Base-by-base conservation (phyloP, 2,797 vertebrate species). In the Notolepis coatsorum region DNA sequence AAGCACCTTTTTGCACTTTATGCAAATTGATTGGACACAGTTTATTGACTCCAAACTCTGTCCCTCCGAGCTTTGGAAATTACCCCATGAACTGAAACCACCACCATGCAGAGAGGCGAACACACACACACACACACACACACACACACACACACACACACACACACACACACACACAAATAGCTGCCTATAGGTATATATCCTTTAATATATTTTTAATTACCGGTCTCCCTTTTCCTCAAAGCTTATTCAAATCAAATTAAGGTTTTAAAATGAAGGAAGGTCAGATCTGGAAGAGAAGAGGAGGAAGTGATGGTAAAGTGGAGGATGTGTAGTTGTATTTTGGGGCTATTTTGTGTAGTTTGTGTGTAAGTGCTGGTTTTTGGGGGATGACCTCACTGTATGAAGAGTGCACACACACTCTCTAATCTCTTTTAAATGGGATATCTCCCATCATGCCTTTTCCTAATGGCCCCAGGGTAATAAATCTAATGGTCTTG, bases 351-450 rank as follows among this genome's bases (percentile, higher is more conserved):
- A 41, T 81, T 75, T 74, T 59, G 39, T 68, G 66, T 50, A 65
- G 71, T 80, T 75, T 77, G 64, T n/a, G 59, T 81, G 65, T 74
- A 54, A 50, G 55, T 71, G 79, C 49, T 73, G 58, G 42, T 64
- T 72, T 88, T 80, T 77, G 75, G 66, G 64, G 64, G 54, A 90
- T 92, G 89, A 92, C 82, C 87, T 93, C 90, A 91, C 87, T 66
- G 82, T 79, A 65, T 12, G 47, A 86, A 81, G 82, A 88, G 86
- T 85, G 82, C 88, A 87, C 79, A 57, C 70, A 35, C 61, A 38
- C n/a, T 84, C 87, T 90, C 89, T 92, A 93, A 93, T 93, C 91
- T 88, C 73, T 92, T 92, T 92, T 91, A 89, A 83, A 84, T 79
- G 73, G 77, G 86, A 90, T 88, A 84, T 84, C 71, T 86, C 79